These are phyloP conservation scores for Dendrolimus houi DNA, from an alignment of 2,888 invertebrate genomes.

Conservation along the genomic window DNA sequence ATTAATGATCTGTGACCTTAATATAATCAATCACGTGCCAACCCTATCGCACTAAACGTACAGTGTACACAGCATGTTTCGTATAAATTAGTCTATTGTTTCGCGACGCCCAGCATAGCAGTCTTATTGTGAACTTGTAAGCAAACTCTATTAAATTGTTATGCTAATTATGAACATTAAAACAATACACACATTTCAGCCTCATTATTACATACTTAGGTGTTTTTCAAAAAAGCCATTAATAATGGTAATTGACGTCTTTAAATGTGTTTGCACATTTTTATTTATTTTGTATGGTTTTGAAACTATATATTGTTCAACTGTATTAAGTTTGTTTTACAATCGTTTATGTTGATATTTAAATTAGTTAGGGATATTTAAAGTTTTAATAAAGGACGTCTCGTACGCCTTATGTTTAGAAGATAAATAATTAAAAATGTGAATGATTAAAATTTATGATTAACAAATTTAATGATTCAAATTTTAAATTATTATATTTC, in stretches of 20 bases:
- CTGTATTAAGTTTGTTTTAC: not conserved
- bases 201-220: constrained; percentile 24
- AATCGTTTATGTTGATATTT: not conserved
- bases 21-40: not conserved
- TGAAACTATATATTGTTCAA: constrained; percentile 3
- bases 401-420: not conserved
- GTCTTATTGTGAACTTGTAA: constrained; percentile 21
- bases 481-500: no score
- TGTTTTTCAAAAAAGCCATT: constrained; percentile 29
- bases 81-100: constrained; percentile 43
- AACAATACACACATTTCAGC: constrained; percentile 31
- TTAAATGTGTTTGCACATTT: constrained; percentile 5
- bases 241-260: constrained; percentile 46
- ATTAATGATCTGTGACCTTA: no score
- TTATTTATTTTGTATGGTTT: constrained; percentile 14
- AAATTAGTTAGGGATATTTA: not conserved
- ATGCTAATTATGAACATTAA: constrained; percentile 27
- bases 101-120: constrained; percentile 30
- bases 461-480: no score
- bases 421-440: not conserved
- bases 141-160: constrained; percentile 29
- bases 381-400: not conserved
- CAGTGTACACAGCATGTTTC: constrained; percentile 21
- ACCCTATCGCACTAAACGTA: constrained; percentile 8
- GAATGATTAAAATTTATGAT: no score